phyloP scores from a whole-genome alignment of 2,113 vertebrate species.

The Empidonax alnorum region DNA sequence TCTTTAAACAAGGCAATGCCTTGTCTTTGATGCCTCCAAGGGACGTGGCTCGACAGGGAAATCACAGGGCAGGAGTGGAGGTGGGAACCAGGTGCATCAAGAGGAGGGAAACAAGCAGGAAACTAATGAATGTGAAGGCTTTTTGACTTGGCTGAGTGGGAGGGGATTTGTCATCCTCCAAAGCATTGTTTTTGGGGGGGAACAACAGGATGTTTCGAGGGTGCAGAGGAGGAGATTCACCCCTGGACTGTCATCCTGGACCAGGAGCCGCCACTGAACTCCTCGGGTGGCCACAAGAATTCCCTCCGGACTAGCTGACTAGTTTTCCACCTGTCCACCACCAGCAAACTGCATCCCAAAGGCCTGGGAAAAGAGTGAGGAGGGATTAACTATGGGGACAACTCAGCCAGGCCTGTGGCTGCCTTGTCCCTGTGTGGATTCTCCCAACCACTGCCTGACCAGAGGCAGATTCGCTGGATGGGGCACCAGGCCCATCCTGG shows the following conservation, averaged over 20 bases:
- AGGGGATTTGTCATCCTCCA: constrained; percentile 42
- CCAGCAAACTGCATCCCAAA: background rate
- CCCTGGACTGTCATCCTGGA: background rate
- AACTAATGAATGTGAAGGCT: background rate
- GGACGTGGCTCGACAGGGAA: background rate
- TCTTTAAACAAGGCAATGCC: background rate
- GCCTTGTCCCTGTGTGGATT: background rate
- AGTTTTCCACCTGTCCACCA: background rate
- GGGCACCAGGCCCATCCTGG: background rate
- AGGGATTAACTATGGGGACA: background rate
- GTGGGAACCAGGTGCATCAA: background rate
- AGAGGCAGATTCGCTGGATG: background rate
- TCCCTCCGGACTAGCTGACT: background rate
- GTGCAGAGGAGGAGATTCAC: background rate
- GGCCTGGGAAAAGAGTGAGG: background rate
- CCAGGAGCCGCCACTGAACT: background rate
- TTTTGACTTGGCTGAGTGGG: constrained; percentile 14
- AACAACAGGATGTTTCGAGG: background rate
- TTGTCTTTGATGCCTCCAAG: background rate
- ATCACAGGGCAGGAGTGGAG: background rate
- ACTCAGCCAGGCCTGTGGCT: rapidly evolving
- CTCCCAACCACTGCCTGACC: background rate
- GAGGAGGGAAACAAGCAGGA: constrained; percentile 1
- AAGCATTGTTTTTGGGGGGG: background rate
- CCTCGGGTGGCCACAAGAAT: rapidly evolving